Base-by-base conservation (phyloP, 2,888 invertebrate species). In the Tenthredo mesomela region DNA sequence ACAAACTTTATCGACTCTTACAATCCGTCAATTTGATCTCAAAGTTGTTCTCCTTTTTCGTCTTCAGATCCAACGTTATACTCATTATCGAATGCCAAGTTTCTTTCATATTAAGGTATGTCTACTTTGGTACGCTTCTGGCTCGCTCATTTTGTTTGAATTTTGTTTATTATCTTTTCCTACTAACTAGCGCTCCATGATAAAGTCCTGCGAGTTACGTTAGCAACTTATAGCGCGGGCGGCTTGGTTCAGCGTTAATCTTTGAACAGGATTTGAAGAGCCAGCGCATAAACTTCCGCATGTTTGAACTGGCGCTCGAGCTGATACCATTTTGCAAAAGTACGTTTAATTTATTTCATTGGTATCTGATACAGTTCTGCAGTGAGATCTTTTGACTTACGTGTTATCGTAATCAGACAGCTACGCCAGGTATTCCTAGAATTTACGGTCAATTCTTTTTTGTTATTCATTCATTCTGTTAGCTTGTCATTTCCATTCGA, bases 171-270 rank as follows among this genome's bases (percentile, higher is more conserved):
- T n/a, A 21, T 78, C 40, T 61, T 37, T 58, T 40, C 58, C 50
- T 50, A 21, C 40, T 12, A 58, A n/a, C 58, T 15, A 25, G 58
- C 7, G 25, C 80, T 40, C 15, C 2, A 40, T 80, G 58, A 80
- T 80, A 61, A 58, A 80, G 21, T 80, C 25, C 80, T 25, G 12
- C 21, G 61, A 80, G 61, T 80, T 80, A 80, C 80, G 58, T 40
- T 33, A 18, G 40, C 12, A 61, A 40, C 25, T 80, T 80, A 40
- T 25, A 25, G 40, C 40, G 21, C 21, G 37, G 58, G 18, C n/a
- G 33, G 15, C 61, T 58, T 40, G 80, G 80, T 80, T 80, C 80
- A 80, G 61, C 37, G 25, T 80, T 80, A 58, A 80, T 80, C 80
- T 61, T 80, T 58, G 40, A 80, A 80, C 80, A 80, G 37, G 21